Conservation (phyloP, 2,113 vertebrate species). For the Myrmecobius fasciatus region DNA sequence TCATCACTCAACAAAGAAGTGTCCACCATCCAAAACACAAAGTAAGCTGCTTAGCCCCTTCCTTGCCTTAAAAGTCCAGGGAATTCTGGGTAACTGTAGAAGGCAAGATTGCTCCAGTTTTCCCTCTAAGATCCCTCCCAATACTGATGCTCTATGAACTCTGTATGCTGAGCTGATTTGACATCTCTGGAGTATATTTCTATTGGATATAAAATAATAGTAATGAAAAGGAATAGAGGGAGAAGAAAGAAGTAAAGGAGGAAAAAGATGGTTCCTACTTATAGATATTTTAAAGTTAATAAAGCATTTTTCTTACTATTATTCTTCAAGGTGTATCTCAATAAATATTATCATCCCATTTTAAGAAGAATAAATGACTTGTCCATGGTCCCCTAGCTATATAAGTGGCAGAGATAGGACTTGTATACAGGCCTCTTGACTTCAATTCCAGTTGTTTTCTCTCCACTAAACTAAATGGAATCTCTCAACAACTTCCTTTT, state of each 20-base stretch:
- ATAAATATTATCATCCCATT: background rate
- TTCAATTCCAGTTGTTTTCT: background rate
- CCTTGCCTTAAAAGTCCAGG: background rate
- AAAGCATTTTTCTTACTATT: background rate
- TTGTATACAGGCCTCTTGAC: background rate
- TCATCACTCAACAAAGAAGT: slow-evolving; percentile 79
- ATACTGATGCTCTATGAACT: background rate
- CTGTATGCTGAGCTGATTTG: background rate
- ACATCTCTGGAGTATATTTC: background rate
- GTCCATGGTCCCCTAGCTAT: background rate
- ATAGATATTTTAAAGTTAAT: background rate
- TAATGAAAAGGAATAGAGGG: background rate
- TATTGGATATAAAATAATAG: background rate
- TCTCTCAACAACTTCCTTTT: background rate
- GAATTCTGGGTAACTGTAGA: background rate
- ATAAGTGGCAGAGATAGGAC: background rate
- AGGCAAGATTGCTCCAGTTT: background rate
- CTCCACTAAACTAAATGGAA: background rate
- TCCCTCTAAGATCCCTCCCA: background rate
- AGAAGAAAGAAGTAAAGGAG: too few species aligned
- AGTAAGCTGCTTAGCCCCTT: slow-evolving; percentile 61
- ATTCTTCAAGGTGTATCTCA: background rate
- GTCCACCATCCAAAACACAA: slow-evolving; percentile 77
- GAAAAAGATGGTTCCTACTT: background rate
- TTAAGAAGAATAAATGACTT: background rate